Base-by-base conservation (phyloP, 1,140 invertebrate species). In the Pseudobourletiella spinata region DNA sequence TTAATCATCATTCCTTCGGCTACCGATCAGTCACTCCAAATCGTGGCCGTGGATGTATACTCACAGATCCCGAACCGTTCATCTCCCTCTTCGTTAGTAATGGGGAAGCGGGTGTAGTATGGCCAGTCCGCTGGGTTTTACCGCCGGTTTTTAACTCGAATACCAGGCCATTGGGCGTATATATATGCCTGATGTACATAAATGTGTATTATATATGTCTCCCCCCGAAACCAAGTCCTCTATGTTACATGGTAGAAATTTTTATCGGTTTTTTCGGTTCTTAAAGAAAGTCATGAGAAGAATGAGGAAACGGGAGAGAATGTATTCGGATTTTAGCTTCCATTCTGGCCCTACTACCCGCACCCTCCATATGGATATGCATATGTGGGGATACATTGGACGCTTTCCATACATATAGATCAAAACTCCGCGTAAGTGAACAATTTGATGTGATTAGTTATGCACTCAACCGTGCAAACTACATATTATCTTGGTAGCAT, bases 1-100 rank as follows among this genome's bases (percentile, higher is more conserved):
- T 55, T 61, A 61, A 61, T 61, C 59, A 61, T 61, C 59, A 26
- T 52, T 52, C 46, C 58, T 60, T 26, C 39, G 24, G 48, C 48
- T 25, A 25, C 4, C 24, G 18, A 25, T 59, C 29, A 4, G 24
- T 44, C 57, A 15, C 15, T 55, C 57, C 22, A 30, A 25, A 39
- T 39, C 32, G 32, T 39, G n/a, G 8, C 32, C 32, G 8, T 39
- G n/a, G n/a, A n/a, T n/a, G n/a, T n/a, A n/a, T n/a, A n/a, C n/a
- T n/a, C n/a, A n/a, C n/a, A n/a, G n/a, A n/a, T n/a, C n/a, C n/a
- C n/a, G n/a, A n/a, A n/a, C n/a, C n/a, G n/a, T n/a, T n/a, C n/a
- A n/a, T n/a, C n/a, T n/a, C n/a, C n/a, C n/a, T n/a, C n/a, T n/a
- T n/a, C n/a, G n/a, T n/a, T n/a, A n/a, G n/a, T n/a, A n/a, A n/a